Conservation (phyloP, 2,113 vertebrate genomes). For the Hyperopisus bebe region DNA sequence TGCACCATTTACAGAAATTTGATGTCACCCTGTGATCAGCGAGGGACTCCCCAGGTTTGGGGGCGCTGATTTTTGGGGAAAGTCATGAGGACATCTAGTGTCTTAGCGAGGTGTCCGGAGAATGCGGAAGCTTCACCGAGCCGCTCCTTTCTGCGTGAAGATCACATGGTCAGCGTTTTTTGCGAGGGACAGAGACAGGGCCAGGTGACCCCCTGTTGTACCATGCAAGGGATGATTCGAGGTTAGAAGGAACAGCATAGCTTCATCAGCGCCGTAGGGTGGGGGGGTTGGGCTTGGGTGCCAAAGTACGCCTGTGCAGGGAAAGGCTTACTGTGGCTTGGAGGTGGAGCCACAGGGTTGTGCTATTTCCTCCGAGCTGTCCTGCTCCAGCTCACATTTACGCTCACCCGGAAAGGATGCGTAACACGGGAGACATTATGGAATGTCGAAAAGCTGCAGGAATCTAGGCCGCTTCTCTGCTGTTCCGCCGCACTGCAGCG, state of each 20-base stretch:
- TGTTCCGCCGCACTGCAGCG: constrained; percentile 8
- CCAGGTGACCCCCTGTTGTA: neutral
- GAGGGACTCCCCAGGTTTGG: neutral
- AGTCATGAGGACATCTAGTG: neutral
- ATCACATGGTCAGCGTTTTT: neutral
- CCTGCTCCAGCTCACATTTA: neutral
- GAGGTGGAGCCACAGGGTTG: neutral
- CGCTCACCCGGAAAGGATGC: neutral
- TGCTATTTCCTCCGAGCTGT: neutral
- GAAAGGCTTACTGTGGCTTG: neutral
- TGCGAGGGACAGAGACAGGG: neutral
- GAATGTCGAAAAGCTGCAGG: neutral
- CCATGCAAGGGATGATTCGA: neutral
- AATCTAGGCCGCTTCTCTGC: neutral
- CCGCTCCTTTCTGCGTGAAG: neutral
- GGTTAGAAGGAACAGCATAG: neutral
- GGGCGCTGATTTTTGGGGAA: neutral
- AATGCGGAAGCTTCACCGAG: neutral
- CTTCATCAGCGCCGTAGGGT: neutral
- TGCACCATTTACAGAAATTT: neutral
- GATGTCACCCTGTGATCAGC: neutral
- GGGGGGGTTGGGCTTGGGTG: neutral
- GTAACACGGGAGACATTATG: neutral
- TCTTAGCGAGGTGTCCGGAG: neutral
- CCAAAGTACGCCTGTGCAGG: neutral